Conservation (phyloP, 2,113 vertebrate species). For the Emberiza fucata region DNA sequence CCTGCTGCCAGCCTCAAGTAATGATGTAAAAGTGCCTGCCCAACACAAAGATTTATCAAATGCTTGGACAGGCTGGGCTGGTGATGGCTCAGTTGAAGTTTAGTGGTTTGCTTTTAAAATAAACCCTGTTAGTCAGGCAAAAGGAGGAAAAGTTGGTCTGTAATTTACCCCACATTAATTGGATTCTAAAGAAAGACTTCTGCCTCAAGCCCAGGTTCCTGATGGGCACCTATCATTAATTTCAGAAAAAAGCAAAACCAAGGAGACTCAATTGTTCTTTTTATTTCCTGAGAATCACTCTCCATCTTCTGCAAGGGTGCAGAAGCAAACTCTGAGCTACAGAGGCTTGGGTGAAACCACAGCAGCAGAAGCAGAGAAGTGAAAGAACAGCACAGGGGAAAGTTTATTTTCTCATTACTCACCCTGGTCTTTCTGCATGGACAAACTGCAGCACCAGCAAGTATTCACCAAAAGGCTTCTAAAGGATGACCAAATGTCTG, state of each 20-base stretch:
- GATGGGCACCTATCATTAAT: not conserved
- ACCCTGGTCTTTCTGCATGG: not conserved
- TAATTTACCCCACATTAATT: not conserved
- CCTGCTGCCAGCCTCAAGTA: not conserved
- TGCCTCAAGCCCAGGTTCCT: not conserved
- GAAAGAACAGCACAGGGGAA: not conserved
- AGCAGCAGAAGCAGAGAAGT: not conserved
- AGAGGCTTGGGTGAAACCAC: not conserved
- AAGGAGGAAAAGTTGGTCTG: not conserved
- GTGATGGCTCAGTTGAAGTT: not conserved
- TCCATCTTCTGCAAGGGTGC: not conserved
- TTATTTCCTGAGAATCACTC: not conserved
- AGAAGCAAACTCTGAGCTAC: not conserved
- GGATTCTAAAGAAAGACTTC: not conserved
- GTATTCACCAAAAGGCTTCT: not conserved
- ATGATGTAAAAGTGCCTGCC: not conserved
- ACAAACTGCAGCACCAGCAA: conserved; percentile 34
- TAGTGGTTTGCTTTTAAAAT: not conserved
- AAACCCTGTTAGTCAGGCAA: not conserved
- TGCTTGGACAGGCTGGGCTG: not conserved
- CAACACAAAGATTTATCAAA: not conserved
- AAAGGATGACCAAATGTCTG: not conserved
- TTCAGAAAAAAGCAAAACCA: not conserved
- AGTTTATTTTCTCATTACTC: conserved; percentile 21
- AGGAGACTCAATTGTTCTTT: not conserved